A percentile compares a stretch with the other conserved stretches of the same genome.
Evolutionary conservation across 2,797 vertebrate species (phyloP).

Genomic region (Aeoliscus strigatus): DNA sequence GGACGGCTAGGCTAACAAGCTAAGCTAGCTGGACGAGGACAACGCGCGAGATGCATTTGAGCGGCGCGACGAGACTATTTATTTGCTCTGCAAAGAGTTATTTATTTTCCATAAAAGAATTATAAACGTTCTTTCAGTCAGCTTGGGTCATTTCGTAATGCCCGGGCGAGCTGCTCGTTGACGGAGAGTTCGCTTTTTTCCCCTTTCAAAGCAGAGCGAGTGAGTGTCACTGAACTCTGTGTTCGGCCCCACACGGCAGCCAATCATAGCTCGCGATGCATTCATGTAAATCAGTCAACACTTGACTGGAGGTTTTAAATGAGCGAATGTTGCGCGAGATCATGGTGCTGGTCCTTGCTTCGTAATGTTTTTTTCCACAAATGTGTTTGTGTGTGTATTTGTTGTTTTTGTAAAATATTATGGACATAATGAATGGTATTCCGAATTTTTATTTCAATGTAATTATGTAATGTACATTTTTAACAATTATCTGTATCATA

Average conservation of each 20-base stretch:
- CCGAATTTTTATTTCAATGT: too few species aligned
- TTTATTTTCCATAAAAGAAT: not conserved
- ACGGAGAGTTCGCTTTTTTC: conserved; percentile 2
- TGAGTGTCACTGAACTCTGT: too few species aligned
- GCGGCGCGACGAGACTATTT: not conserved
- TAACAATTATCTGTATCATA: too few species aligned
- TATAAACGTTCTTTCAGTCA: not conserved
- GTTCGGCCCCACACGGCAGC: conserved; percentile 11
- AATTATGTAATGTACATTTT: too few species aligned
- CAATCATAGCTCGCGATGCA: conserved; percentile 36
- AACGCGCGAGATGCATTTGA: not conserved
- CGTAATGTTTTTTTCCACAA: too few species aligned
- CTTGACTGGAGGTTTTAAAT: not conserved
- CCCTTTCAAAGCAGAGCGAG: not conserved
- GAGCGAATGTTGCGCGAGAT: too few species aligned
- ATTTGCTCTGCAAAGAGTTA: not conserved
- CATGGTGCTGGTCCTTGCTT: too few species aligned
- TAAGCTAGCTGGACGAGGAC: conserved; percentile 29
- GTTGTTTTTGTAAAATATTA: too few species aligned
- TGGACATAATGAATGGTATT: too few species aligned
- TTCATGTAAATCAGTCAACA: not conserved
- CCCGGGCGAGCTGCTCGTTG: not conserved
- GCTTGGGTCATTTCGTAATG: not conserved
- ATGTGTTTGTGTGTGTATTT: too few species aligned
- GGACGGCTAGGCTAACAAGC: conserved; percentile 47